Evolutionary conservation across 92 coral and sea anemone species (phyloP), one percentile per base, ranked within the genome.

Genomic region (Anthopleura xanthogrammica): DNA sequence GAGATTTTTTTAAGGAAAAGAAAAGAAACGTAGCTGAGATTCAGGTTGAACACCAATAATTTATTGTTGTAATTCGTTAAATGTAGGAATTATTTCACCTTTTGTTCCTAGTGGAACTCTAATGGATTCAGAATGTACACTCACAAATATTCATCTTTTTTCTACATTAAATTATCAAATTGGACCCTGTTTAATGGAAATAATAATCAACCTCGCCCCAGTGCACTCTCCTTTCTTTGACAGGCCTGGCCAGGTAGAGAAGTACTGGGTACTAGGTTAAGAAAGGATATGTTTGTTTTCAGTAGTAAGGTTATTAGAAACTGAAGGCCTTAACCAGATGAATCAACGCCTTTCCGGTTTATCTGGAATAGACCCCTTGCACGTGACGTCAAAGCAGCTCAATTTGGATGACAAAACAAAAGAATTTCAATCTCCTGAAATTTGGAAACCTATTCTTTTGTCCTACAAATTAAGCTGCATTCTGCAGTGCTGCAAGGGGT

Each of bases 81-180:
- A 81, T 81, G 84, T 81, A 68, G 23, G 84, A 81, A 68, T 81
- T 64, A 81, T 68, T 81, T 81, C 84, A 70, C 77, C 29, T 68
- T 52, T 12, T 24, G 42, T 50, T 75, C 83, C 71, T 62, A 9
- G 77, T 81, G 41, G 84, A 81, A 81, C 84, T n/a, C 77, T 81
- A 50, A 81, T 81, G 66, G 77, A 46, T 81, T 68, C 41, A n/a
- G 41, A 29, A 52, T 81, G 57, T 81, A 81, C 57, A 81, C 65
- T 68, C 86, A 89, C 92, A 92, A 92, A 92, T 89, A 86, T 86
- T 89, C 86, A 84, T 83, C 73, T 70, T 52, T 70, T 85, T 83
- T 86, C 94, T 86, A 86, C 84, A 83, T 76, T 70, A 68, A 80
- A 81, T 83, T 89, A 87, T 89, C 92, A 92, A 92, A 92, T 82